Base-by-base conservation (phyloP, 2,888 invertebrate genomes). In the Pristionchus entomophagus region DNA sequence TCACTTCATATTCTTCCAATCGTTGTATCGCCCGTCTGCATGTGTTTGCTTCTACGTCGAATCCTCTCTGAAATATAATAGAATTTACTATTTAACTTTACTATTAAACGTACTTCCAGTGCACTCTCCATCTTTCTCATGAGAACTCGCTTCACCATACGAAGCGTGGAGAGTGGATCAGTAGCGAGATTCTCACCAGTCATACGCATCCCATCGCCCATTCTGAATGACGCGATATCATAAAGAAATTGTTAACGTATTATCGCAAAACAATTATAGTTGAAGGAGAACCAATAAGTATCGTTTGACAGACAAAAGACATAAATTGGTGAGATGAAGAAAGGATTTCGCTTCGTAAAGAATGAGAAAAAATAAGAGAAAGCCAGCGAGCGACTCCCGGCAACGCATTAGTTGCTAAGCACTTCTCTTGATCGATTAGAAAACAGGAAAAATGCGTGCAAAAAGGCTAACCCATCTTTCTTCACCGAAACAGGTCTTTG, bases 1-100 rank as follows among this genome's bases (percentile, higher is more conserved):
- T 41, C 8, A 82, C 86, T 73, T 91, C 92, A 85, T 91, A 92
- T 59, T 91, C 92, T 19, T 90, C 89, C 45, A 92, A 86, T 53
- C 91, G 62, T 56, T 92, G 90, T 19, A 91, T 88, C 0, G 91
- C 91, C 26, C 92, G 87, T 51, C 87, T 78, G 84, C 91, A 91
- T 14, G 90, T 87, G 3, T 89, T 89, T 12, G 91, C 91, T 56
- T 91, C 89, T 29, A 92, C 88, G 19, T 88, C 87, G 59, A 88
- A 88, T 12, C 88, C 91, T 10, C 86, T 87, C 88, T 89, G 41
- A 35, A 73, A 12, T 19, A 26, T 32, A n/a, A n/a, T 32, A 38
- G 59, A 14, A 12, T 73, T 32, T 49, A 22, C 35, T 8, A 10
- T n/a, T 51, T 6, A 51, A 29, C 5, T 65, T 6, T 32, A 3